These are phyloP conservation scores for Catharus ustulatus DNA, from an alignment of 2,797 vertebrate species.

Conservation along the genomic window DNA sequence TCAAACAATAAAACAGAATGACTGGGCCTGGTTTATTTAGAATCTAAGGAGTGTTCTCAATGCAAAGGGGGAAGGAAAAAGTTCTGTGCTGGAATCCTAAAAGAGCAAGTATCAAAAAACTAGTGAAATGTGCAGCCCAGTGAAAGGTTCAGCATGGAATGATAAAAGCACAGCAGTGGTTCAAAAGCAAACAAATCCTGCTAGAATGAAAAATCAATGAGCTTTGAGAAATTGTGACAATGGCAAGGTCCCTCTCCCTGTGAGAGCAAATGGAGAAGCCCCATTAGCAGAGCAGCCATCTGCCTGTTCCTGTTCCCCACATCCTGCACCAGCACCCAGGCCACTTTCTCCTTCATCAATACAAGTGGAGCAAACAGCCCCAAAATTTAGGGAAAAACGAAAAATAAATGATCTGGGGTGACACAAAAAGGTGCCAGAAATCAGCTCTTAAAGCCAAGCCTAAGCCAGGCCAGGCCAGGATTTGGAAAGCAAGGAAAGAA, in stretches of 20 bases:
- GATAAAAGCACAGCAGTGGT: conserved; percentile 61
- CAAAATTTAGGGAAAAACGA: neutral
- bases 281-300: conserved; percentile 66
- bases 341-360: conserved; percentile 18
- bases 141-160: conserved; percentile 60
- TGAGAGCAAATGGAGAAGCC: conserved; percentile 61
- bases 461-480: neutral
- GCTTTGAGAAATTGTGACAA: conserved; percentile 62
- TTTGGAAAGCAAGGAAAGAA: neutral
- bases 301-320: conserved; percentile 44
- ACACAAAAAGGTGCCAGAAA: neutral
- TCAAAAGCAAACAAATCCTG: conserved; percentile 68
- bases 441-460: neutral
- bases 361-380: neutral
- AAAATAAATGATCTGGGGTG: neutral
- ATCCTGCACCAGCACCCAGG: neutral
- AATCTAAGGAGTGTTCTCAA: neutral
- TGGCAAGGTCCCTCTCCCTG: conserved; percentile 49
- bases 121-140: conserved; percentile 52
- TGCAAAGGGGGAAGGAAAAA: neutral
- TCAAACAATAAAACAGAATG: neutral
- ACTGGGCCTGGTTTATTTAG: neutral
- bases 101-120: conserved; percentile 23
- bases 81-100: conserved; percentile 45
- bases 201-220: conserved; percentile 73